Conservation (phyloP, 2,888 invertebrate genomes). For the Standfussiana lucernea region DNA sequence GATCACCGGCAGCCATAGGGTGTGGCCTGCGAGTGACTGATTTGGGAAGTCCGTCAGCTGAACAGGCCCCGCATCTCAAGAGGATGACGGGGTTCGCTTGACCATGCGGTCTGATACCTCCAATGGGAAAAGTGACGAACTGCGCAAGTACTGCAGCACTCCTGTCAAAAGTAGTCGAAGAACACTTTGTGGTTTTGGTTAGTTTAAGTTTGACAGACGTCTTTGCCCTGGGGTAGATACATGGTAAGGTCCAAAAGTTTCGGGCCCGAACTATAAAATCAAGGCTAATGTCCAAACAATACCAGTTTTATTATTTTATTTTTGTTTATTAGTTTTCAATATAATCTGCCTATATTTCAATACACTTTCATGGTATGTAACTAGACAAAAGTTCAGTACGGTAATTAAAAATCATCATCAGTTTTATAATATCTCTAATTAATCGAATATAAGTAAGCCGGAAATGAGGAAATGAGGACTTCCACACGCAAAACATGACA, state of each 20-base stretch:
- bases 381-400: too few species aligned
- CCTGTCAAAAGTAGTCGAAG: background rate
- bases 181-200: background rate
- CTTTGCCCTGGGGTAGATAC: background rate
- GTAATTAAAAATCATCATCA: too few species aligned
- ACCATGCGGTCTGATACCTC: background rate
- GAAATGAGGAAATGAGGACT: too few species aligned
- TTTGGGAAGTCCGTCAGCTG: background rate
- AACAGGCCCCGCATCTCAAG: background rate
- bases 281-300: too few species aligned
- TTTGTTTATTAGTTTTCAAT: too few species aligned
- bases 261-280: too few species aligned
- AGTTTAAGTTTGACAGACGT: background rate
- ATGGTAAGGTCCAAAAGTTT: too few species aligned
- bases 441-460: too few species aligned
- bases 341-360: too few species aligned
- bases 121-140: background rate
- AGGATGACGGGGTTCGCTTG: background rate
- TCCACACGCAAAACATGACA: background rate
- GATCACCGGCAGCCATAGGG: background rate
- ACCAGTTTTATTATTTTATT: too few species aligned
- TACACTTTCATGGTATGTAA: too few species aligned
- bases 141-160: background rate
- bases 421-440: too few species aligned
- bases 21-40: background rate